Evolutionary conservation across 2,797 vertebrate species (phyloP).

Genomic region (Silurus lanzhouensis): DNA sequence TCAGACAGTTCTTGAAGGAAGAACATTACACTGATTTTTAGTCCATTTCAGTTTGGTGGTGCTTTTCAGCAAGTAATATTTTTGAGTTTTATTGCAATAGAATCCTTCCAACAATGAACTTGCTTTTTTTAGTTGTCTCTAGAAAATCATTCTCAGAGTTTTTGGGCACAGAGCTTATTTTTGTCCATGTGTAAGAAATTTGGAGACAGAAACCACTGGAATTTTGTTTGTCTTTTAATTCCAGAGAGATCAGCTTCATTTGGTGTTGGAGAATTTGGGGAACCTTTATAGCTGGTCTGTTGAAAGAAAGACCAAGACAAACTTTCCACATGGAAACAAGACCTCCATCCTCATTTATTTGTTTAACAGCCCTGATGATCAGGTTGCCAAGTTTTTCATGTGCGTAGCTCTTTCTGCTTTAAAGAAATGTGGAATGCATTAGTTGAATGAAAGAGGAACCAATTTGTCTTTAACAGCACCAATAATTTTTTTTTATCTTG

Average conservation of each 20-base stretch:
- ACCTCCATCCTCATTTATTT: neutral
- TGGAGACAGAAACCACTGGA: conserved; percentile 23
- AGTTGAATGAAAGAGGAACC: neutral
- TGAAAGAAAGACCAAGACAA: conserved; percentile 20
- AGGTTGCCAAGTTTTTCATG: conserved; percentile 15
- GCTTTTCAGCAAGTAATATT: neutral
- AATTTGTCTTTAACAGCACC: conserved; percentile 11
- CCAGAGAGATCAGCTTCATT: conserved; percentile 23
- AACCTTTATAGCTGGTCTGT: neutral
- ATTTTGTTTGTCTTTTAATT: conserved; percentile 46
- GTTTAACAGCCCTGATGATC: neutral
- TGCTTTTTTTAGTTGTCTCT: neutral
- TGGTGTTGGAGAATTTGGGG: neutral
- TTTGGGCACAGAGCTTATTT: conserved; percentile 5
- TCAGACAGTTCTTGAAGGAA: neutral
- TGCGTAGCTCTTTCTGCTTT: neutral
- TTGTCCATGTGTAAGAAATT: conserved; percentile 31
- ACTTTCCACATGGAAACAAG: conserved; percentile 24
- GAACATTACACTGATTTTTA: neutral
- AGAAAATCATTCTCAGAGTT: conserved; percentile 1
- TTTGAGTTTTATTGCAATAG: neutral
- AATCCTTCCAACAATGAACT: neutral
- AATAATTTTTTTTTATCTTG: neutral
- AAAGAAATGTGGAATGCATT: neutral
- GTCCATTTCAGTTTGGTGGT: neutral